Percentiles rank a stretch among this genome's conserved stretches.
These are phyloP conservation scores for Fregata magnificens DNA, from an alignment of 2,113 vertebrate species.

Conservation along the genomic window DNA sequence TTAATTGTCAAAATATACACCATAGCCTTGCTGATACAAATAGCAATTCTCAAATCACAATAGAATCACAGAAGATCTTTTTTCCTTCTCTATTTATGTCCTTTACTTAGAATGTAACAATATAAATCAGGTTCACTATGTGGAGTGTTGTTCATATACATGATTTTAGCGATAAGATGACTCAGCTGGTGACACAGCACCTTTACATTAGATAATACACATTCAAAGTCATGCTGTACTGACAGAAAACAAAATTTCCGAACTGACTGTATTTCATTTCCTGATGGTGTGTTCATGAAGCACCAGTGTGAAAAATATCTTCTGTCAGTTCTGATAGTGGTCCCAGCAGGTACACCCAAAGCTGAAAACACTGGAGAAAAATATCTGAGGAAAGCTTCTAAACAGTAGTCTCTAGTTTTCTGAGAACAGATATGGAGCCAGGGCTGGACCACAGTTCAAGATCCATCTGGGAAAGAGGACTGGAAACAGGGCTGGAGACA, in stretches of 20 bases:
- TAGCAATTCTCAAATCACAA: background rate
- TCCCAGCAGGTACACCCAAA: background rate
- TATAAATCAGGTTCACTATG: background rate
- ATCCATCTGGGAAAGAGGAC: background rate
- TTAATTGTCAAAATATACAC: background rate
- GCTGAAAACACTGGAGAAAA: background rate
- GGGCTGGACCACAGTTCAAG: background rate
- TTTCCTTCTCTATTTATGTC: background rate
- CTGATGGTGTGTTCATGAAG: background rate
- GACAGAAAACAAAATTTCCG: background rate
- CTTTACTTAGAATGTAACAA: background rate
- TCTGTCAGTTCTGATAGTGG: background rate
- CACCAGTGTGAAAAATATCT: background rate
- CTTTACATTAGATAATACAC: background rate
- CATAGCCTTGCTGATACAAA: background rate
- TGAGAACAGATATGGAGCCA: background rate
- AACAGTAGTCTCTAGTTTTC: background rate
- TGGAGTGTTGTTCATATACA: background rate
- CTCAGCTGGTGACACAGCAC: background rate
- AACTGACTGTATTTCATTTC: background rate
- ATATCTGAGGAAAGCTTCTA: background rate
- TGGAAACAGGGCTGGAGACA: background rate
- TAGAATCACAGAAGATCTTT: background rate
- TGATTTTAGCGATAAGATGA: background rate
- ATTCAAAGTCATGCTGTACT: fast-evolving